Evolutionary conservation across 2,113 vertebrate genomes (phyloP).

Genomic region (Lethenteron camtschaticum): DNA sequence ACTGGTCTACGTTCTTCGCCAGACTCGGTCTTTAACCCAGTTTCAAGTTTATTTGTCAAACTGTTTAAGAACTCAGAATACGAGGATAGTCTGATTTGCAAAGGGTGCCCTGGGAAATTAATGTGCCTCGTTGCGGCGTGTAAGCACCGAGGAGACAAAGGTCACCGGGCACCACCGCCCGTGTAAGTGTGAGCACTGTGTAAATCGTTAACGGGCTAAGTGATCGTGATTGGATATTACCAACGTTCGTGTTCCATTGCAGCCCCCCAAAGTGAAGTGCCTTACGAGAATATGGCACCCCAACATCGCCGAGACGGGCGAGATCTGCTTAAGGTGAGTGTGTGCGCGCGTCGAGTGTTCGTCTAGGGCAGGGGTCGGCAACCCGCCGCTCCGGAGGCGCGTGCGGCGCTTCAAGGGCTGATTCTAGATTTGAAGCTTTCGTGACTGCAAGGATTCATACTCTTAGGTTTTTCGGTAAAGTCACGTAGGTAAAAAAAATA

Average conservation of each 20-base stretch:
- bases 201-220: background rate
- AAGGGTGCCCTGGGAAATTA: too few relatives aligned
- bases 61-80: background rate
- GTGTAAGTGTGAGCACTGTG: background rate
- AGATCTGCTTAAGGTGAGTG: conserved; percentile 75
- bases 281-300: conserved; percentile 96
- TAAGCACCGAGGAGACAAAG: too few relatives aligned
- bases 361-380: too few relatives aligned
- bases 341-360: too few relatives aligned
- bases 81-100: background rate
- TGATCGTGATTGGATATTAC: background rate
- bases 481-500: too few relatives aligned
- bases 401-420: too few relatives aligned
- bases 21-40: background rate
- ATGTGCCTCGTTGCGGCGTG: too few relatives aligned
- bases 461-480: too few relatives aligned
- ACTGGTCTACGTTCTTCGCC: background rate
- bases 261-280: conserved; percentile 96
- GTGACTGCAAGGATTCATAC: too few relatives aligned
- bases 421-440: too few relatives aligned
- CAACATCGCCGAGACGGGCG: conserved; percentile 86
- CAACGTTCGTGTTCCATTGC: conserved; percentile 15
- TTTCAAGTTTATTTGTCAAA: too few relatives aligned
- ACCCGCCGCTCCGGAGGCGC: too few relatives aligned
- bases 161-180: background rate